phyloP scores from a whole-genome alignment of 2,888 invertebrate species.

The Lottia gigantea region DNA sequence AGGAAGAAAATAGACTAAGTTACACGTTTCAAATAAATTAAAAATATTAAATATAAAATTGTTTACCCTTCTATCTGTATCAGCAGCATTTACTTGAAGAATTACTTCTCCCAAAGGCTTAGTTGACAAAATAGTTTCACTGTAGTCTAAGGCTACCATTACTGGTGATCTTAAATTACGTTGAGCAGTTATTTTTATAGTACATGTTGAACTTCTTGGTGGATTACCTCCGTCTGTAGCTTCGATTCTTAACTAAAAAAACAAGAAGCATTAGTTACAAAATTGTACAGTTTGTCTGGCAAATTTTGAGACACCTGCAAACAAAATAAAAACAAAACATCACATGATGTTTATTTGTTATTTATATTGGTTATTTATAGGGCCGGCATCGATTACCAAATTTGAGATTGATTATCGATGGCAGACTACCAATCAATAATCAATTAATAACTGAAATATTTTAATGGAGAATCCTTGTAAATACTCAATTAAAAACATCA shows the following conservation, averaged over 20 bases:
- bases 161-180: slow-evolving; percentile 46
- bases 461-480: too few species aligned
- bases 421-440: too few species aligned
- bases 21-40: too few species aligned
- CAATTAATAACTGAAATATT: too few species aligned
- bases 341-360: too few species aligned
- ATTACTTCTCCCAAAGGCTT: slow-evolving; percentile 36
- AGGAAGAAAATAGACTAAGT: too few species aligned
- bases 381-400: too few species aligned
- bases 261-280: background rate
- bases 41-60: background rate
- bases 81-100: slow-evolving; percentile 47
- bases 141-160: slow-evolving; percentile 33
- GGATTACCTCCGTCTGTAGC: slow-evolving; percentile 58
- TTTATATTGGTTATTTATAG: too few species aligned
- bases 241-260: slow-evolving; percentile 48
- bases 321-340: background rate
- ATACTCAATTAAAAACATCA: too few species aligned
- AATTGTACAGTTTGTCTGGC: background rate
- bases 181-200: slow-evolving; percentile 42
- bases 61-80: slow-evolving; percentile 53
- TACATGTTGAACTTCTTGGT: slow-evolving; percentile 42
- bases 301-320: background rate
- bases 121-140: slow-evolving; percentile 43
- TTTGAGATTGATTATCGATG: too few species aligned